Evolutionary conservation across 2,888 invertebrate species (phyloP), one percentile per base, ranked within the genome.

Genomic region (Yponomeuta malinellus): DNA sequence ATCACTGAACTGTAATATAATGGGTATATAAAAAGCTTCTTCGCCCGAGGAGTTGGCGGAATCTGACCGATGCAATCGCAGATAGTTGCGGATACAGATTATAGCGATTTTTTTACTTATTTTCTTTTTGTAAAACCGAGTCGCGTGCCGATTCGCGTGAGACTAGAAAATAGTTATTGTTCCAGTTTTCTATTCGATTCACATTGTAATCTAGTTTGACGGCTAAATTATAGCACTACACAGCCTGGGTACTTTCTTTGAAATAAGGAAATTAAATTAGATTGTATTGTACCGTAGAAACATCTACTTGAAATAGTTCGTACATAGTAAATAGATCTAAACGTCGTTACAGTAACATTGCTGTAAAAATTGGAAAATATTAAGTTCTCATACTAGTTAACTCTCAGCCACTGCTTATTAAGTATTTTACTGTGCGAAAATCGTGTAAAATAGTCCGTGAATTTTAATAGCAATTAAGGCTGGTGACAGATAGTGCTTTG

Each of bases 111-210:
- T 43, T 68, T 71, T 43, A 63, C 69, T 59, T 59, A 59, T 59
- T 59, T 59, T 59, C 52, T 59, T 59, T 59, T 59, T 15, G 52
- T 59, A 59, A 70, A 66, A 69, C 68, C 69, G 31, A 72, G 75
- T 78, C 74, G 77, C 79, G 78, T 80, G 79, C 76, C 75, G 71
- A 75, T 73, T 74, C 75, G 75, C 74, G 75, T 76, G 78, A 72
- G 76, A 79, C 73, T 75, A 75, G 76, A 78, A 79, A 76, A 77
- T 74, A 48, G 69, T 74, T 72, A 73, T 75, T 74, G 74, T 74
- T 71, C 74, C 69, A 77, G 74, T 77, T 76, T 74, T 73, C 69
- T 63, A 67, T n/a, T 43, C 48, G 33, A 67, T 67, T 52, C 69
- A 76, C 74, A 74, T 77, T 77, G 77, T 77, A 73, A 37, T 71